Base-by-base conservation (phyloP, 2,797 vertebrate genomes). In the Todus mexicanus region DNA sequence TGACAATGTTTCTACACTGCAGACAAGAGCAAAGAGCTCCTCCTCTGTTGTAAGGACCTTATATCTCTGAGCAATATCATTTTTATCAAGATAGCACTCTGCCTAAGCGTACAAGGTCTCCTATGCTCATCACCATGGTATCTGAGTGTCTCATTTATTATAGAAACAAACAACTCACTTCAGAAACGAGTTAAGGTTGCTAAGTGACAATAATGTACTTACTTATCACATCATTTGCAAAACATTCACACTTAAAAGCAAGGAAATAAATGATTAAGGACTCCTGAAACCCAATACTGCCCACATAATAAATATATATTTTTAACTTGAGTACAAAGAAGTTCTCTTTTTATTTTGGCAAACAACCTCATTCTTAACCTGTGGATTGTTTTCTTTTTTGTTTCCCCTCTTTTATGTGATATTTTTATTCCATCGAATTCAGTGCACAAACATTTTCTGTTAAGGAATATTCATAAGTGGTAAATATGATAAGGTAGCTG, bases 121-220 rank as follows among this genome's bases (percentile, higher is more conserved):
- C 88, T 61, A 23, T 82, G 79, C 91, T 94, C 89, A 95, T 96
- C 96, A 92, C 96, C 96, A 94, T 94, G 93, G 92, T 75, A 94
- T 94, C 92, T 27, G 54, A 94, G 91, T 40, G 87, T 76, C 93
- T 95, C 94, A 91, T 94, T 95, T 95, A 95, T 97, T 95, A 94
- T 13, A 95, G 95, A 96, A 96, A 97, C 92, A 95, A 96, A 96
- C 95, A 95, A 76, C 86, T 94, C 90, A 89, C 90, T 95, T 92
- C 96, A 95, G 80, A 95, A 88, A 90, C 18, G 48, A 95, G 93
- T 91, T 95, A 93, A 90, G 94, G 95, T 97, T 97, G 96, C 96
- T 96, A 96, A 96, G 96, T 96, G 94, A 96, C 96, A 95, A 95
- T 92, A 96, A 75, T 95, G 93, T 94, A 88, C 90, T 96, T 95